Conservation (phyloP, 2,888 invertebrate genomes). For the Pinctada fucata region DNA sequence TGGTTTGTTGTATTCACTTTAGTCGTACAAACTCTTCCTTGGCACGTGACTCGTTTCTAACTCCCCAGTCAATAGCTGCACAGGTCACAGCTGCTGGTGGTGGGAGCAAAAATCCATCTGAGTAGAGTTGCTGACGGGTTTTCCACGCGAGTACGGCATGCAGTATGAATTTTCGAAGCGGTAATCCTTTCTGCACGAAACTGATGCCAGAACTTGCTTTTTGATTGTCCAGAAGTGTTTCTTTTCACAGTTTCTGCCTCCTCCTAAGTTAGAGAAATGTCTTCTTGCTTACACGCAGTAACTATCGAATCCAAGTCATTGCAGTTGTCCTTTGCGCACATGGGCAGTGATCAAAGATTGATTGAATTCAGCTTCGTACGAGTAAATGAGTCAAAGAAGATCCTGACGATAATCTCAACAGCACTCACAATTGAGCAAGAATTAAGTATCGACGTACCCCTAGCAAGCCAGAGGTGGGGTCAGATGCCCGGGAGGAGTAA, state of each 20-base stretch:
- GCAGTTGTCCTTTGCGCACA: too few relatives aligned
- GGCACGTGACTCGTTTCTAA: slow-evolving; percentile 28
- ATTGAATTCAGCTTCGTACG: too few relatives aligned
- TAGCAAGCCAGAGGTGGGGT: too few relatives aligned
- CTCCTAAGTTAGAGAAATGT: background rate
- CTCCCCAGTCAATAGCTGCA: slow-evolving; percentile 24
- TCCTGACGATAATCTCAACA: too few relatives aligned
- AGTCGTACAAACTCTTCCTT: slow-evolving; percentile 3
- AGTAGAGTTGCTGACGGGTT: slow-evolving; percentile 21
- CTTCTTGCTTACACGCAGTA: too few relatives aligned
- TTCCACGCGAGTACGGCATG: slow-evolving; percentile 13
- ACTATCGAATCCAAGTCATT: too few relatives aligned
- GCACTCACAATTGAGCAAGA: too few relatives aligned
- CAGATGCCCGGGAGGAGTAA: too few relatives aligned
- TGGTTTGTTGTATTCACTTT: slow-evolving; percentile 10
- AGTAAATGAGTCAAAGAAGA: too few relatives aligned
- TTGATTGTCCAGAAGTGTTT: slow-evolving; percentile 29
- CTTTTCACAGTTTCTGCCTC: slow-evolving; percentile 26
- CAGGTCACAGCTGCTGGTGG: slow-evolving; percentile 5
- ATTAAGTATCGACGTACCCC: too few relatives aligned
- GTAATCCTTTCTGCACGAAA: slow-evolving; percentile 39
- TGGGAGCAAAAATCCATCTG: slow-evolving; percentile 28
- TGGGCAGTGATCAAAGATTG: too few relatives aligned
- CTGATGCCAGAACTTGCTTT: slow-evolving; percentile 27
- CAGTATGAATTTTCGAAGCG: slow-evolving; percentile 35